Evolutionary conservation across 1,140 invertebrate genomes (phyloP).

Genomic region (Dolichoris vasculosae): DNA sequence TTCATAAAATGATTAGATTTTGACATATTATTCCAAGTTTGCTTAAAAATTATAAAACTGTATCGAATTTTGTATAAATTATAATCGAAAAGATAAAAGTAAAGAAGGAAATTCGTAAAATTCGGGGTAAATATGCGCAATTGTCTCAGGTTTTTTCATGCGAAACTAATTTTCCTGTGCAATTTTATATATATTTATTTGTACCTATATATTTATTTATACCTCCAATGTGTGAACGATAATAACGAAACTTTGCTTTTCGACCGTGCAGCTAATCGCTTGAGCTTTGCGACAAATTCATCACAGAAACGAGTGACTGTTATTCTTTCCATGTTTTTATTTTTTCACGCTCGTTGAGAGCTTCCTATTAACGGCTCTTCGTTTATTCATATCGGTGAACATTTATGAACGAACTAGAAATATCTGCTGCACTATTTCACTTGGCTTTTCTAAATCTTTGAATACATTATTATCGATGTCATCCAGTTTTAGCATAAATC

Average conservation of each 20-base stretch:
- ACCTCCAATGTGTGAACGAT: neutral
- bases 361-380: neutral
- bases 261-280: conserved; percentile 1
- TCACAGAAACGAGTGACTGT: neutral
- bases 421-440: neutral
- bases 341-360: neutral
- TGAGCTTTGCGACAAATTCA: conserved; percentile 30
- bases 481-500: neutral
- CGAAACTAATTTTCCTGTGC: neutral
- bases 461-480: conserved; percentile 2
- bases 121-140: neutral
- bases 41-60: neutral
- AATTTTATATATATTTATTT: neutral
- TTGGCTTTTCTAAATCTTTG: neutral
- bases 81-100: neutral
- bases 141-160: neutral
- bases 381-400: conserved; percentile 5
- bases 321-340: neutral
- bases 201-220: too few relatives aligned
- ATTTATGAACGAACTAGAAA: neutral
- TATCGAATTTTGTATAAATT: neutral
- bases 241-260: conserved; percentile 23
- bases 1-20: too few relatives aligned
- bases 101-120: neutral
- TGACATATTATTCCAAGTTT: neutral